Evolutionary conservation across 1,140 invertebrate genomes (phyloP).

Genomic region (Ips nitidus): DNA sequence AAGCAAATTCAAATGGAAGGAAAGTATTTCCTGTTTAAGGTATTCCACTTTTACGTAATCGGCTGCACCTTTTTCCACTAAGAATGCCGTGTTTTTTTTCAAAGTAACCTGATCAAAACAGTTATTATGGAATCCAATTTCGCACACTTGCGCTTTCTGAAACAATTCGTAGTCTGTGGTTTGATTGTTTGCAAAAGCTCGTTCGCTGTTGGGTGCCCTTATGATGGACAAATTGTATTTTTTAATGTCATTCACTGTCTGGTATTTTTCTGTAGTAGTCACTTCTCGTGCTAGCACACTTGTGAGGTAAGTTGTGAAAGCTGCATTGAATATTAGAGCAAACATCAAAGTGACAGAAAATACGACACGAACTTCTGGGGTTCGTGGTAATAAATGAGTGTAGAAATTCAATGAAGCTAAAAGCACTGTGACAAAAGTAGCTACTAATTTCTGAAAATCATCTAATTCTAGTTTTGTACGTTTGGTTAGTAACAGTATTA

Average conservation of each 20-base stretch:
- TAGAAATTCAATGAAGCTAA: slow-evolving; percentile 5
- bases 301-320: slow-evolving; percentile 23
- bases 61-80: neutral
- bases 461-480: slow-evolving; percentile 2
- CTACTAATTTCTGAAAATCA: neutral
- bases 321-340: slow-evolving; percentile 15
- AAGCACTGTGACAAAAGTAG: neutral
- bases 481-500: slow-evolving; percentile 10
- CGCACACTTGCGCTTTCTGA: slow-evolving; percentile 1
- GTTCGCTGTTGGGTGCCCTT: slow-evolving; percentile 14
- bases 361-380: neutral
- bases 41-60: neutral
- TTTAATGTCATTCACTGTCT: slow-evolving; percentile 10
- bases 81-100: slow-evolving; percentile 11
- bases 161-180: neutral
- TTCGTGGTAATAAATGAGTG: slow-evolving; percentile 11
- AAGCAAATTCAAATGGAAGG: slow-evolving; percentile 19
- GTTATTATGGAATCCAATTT: neutral
- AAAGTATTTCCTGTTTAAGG: slow-evolving; percentile 1
- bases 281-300: slow-evolving; percentile 17
- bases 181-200: slow-evolving; percentile 18
- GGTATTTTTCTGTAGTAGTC: slow-evolving; percentile 17
- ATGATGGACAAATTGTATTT: slow-evolving; percentile 14
- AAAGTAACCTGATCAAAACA: slow-evolving; percentile 19
- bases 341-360: slow-evolving; percentile 25